A percentile compares a stretch with the other conserved stretches of the same genome.
Evolutionary conservation across 53 echinoderm and acorn worm species (phyloP).

Genomic region (Temnopleurus reevesii): DNA sequence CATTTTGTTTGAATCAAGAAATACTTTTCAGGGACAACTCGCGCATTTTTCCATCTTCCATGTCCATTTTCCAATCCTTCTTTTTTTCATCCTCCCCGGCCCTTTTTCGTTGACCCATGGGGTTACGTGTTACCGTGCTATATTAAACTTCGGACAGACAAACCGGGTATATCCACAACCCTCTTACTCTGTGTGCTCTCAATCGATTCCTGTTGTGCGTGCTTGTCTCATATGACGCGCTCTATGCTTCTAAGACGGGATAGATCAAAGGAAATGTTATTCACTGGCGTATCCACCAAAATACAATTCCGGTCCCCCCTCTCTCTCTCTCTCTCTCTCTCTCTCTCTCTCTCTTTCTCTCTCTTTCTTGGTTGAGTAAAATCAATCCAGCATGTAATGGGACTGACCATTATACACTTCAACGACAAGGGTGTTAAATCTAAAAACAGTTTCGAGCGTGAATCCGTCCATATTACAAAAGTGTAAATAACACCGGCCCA

Average conservation of each 20-base stretch:
- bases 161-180: neutral
- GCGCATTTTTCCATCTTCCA: too few relatives aligned
- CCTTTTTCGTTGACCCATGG: neutral
- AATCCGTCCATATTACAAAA: too few relatives aligned
- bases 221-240: neutral
- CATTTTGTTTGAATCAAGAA: neutral
- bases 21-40: neutral
- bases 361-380: neutral
- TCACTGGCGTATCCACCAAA: neutral
- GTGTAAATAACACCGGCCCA: too few relatives aligned
- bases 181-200: neutral
- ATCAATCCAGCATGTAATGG: too few relatives aligned
- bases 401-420: too few relatives aligned
- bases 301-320: neutral
- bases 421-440: too few relatives aligned
- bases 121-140: neutral
- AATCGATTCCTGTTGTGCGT: constrained; percentile 3
- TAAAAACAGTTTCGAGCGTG: too few relatives aligned
- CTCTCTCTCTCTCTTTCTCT: neutral
- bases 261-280: neutral
- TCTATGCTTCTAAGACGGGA: neutral
- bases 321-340: constrained; percentile 20
- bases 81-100: neutral
- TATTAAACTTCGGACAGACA: neutral
- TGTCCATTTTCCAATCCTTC: neutral